phyloP scores from a whole-genome alignment of 2,888 invertebrate species.

The Artemia sp. region DNA sequence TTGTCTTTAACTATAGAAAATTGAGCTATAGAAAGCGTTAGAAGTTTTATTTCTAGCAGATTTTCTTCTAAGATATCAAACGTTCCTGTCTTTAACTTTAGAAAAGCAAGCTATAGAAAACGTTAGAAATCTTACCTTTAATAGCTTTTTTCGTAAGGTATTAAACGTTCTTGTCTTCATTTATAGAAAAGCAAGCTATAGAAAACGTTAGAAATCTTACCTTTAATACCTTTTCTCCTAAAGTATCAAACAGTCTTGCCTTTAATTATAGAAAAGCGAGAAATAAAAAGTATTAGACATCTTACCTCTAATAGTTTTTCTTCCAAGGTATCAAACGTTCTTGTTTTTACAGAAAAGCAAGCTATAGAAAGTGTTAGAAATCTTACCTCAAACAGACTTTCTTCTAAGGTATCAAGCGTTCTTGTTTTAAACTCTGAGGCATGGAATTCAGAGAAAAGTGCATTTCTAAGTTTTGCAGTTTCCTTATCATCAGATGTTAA shows the following conservation, averaged over 20 bases:
- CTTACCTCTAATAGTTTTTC: too few relatives aligned
- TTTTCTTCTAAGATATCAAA: too few relatives aligned
- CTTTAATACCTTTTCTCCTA: too few relatives aligned
- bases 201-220: background rate
- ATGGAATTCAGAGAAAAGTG: background rate
- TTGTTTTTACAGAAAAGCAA: background rate
- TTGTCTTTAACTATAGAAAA: too few relatives aligned
- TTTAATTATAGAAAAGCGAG: too few relatives aligned
- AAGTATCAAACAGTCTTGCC: too few relatives aligned
- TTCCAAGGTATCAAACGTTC: background rate
- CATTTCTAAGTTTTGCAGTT: background rate
- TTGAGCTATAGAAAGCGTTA: too few relatives aligned
- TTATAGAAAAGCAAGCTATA: background rate
- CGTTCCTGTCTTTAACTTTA: too few relatives aligned
- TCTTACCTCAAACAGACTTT: background rate
- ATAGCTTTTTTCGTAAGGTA: background rate
- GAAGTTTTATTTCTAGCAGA: too few relatives aligned
- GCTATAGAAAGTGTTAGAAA: background rate
- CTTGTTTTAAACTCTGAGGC: slow-evolving; percentile 10
- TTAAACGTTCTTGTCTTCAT: background rate
- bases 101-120: too few relatives aligned
- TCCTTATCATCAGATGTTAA: background rate
- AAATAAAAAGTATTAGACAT: too few relatives aligned
- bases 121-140: too few relatives aligned
- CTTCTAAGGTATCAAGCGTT: background rate